Conservation (phyloP, 1,140 invertebrate species). For the Microvelia longipes region DNA sequence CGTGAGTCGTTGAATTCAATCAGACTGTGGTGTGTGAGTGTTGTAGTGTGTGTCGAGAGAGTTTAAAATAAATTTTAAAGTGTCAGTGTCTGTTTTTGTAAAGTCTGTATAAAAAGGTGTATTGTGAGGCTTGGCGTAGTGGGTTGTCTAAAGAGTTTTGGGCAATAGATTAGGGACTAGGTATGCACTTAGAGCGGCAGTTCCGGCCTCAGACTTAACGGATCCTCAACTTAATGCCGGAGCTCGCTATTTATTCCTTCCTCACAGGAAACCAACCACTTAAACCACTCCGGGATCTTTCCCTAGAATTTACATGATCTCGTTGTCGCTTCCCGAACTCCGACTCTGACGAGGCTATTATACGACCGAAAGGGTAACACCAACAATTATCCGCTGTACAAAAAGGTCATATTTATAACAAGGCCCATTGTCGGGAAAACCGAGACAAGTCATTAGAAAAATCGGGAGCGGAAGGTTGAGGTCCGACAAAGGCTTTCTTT, state of each 20-base stretch:
- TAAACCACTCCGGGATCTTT: conserved; percentile 7
- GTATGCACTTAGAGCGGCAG: conserved; percentile 14
- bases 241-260: conserved; percentile 17
- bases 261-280: conserved; percentile 18
- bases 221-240: conserved; percentile 11
- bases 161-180: background rate
- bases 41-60: background rate
- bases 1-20: background rate
- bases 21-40: background rate
- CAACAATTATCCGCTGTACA: background rate
- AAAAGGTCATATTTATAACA: background rate
- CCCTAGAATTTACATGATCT: conserved; percentile 16
- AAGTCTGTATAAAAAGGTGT: background rate
- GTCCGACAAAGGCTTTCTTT: background rate
- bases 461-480: background rate
- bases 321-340: background rate
- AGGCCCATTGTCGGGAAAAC: background rate
- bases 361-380: background rate
- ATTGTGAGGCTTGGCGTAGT: background rate
- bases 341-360: background rate
- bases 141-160: background rate
- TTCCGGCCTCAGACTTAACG: conserved; percentile 6
- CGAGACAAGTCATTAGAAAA: background rate
- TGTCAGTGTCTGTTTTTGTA: background rate
- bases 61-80: background rate